Evolutionary conservation across 2,888 invertebrate genomes (phyloP).

Genomic region (Balanococcus diminutus): DNA sequence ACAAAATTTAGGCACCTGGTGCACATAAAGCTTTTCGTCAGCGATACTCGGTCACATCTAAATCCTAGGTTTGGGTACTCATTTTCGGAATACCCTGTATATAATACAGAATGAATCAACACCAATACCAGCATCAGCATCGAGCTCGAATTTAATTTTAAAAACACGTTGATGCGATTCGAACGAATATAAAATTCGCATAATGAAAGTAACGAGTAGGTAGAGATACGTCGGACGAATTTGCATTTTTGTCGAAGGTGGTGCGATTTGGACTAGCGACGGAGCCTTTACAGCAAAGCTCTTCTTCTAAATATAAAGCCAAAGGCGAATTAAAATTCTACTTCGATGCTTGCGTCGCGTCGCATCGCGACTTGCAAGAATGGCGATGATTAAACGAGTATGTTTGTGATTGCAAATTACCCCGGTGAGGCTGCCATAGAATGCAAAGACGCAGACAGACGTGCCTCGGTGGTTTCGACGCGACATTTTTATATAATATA

Average conservation of each 20-base stretch:
- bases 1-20: too few species aligned
- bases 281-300: background rate
- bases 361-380: too few species aligned
- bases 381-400: conserved; percentile 17
- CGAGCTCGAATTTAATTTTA: background rate
- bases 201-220: background rate
- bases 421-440: background rate
- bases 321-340: background rate
- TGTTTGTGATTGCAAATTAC: conserved; percentile 5
- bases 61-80: too few species aligned
- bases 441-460: background rate
- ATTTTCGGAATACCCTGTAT: too few species aligned
- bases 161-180: background rate
- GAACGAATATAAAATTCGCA: background rate
- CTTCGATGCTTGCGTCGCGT: background rate
- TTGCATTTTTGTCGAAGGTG: conserved; percentile 32
- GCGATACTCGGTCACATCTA: too few species aligned
- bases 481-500: too few species aligned
- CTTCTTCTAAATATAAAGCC: too few species aligned
- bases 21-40: too few species aligned
- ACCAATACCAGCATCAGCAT: too few species aligned
- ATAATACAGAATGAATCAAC: too few species aligned
- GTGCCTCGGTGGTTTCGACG: background rate
- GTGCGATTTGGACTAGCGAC: background rate
- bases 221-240: background rate